Evolutionary conservation across 2,113 vertebrate species (phyloP).

Genomic region (Syrmaticus mikado): DNA sequence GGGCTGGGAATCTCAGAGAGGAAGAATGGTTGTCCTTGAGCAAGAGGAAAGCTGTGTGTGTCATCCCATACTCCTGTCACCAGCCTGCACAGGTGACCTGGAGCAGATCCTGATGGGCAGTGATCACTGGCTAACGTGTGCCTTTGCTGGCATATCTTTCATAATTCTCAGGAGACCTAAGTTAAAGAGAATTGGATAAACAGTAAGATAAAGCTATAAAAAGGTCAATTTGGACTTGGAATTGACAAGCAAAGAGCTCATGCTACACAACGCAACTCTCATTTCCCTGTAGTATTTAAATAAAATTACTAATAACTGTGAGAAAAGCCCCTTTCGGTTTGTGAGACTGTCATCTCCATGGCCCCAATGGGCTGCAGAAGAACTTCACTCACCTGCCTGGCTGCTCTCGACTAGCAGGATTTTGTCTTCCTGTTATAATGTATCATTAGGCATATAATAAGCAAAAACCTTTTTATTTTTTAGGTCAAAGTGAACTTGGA

Average conservation of each 20-base stretch:
- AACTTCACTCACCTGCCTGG: background rate
- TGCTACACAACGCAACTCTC: background rate
- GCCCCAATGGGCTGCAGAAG: background rate
- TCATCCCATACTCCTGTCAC: background rate
- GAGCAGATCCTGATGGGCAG: constrained; percentile 8
- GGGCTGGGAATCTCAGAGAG: constrained; percentile 5
- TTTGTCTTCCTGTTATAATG: background rate
- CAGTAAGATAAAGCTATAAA: constrained; percentile 26
- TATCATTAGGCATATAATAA: background rate
- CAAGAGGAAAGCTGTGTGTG: background rate
- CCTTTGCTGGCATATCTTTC: constrained; percentile 12
- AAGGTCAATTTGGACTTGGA: constrained; percentile 58
- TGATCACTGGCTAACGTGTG: background rate
- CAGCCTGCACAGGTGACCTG: constrained; percentile 28
- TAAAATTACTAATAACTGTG: background rate
- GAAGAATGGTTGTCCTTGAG: constrained; percentile 58
- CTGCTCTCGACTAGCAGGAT: background rate
- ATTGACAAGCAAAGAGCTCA: constrained; percentile 7
- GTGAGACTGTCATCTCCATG: background rate
- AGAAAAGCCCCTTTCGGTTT: background rate
- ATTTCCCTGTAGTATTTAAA: constrained; percentile 42
- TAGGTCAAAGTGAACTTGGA: constrained; percentile 36
- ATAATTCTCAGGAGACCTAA: background rate
- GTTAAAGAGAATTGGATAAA: constrained; percentile 64
- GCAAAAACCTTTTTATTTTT: constrained; percentile 1